Percentiles rank a stretch among this genome's conserved stretches.
Evolutionary conservation across 1,140 invertebrate genomes (phyloP).

Genomic region (Lucilia cuprina): DNA sequence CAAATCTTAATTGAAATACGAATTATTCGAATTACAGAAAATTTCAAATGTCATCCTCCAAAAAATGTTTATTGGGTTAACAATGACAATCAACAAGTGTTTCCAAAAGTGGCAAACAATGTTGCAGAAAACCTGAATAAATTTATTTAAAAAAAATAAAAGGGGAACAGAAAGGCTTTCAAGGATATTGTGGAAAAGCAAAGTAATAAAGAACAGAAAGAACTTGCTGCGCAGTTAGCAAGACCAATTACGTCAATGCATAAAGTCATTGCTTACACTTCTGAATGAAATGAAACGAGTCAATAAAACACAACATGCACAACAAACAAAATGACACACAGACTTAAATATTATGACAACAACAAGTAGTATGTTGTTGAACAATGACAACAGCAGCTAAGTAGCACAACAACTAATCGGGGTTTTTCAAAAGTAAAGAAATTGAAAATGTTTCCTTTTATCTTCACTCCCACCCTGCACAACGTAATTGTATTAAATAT

Average conservation of each 20-base stretch:
- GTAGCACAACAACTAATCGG: no score
- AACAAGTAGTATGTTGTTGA: neutral
- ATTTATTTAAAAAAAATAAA: neutral
- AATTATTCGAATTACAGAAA: no score
- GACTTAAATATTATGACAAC: neutral
- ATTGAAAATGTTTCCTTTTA: no score
- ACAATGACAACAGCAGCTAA: no score
- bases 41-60: no score
- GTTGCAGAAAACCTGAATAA: neutral
- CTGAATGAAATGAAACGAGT: neutral
- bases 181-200: neutral
- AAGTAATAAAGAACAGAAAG: neutral
- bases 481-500: no score
- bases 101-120: neutral
- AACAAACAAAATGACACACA: neutral
- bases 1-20: no score
- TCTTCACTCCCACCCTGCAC: no score
- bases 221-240: neutral
- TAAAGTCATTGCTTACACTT: neutral
- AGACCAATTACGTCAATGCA: constrained; percentile 13
- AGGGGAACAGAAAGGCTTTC: neutral
- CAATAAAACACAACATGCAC: neutral
- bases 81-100: neutral
- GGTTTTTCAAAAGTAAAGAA: no score
- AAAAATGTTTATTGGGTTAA: neutral